Evolutionary conservation across 2,797 vertebrate species (phyloP), one percentile per base, ranked within the genome.

Genomic region (Amazona ochrocephala): DNA sequence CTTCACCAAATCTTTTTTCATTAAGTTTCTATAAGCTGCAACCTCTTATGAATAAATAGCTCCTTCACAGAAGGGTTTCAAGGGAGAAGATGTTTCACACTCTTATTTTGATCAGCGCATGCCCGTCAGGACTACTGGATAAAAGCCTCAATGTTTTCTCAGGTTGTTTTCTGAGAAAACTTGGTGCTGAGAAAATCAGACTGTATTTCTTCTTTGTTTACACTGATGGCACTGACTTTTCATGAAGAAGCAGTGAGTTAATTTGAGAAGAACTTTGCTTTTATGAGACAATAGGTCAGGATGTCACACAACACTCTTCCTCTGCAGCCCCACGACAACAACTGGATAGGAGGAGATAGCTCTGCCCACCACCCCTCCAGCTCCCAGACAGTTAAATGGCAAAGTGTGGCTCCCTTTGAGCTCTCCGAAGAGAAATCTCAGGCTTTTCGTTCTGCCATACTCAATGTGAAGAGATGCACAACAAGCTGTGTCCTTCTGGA

Each of bases 281-380:
- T 84, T 77, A 56, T 68, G 75, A 54, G 90, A 95, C 93, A 77
- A 65, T 83, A 94, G 90, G 96, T 95, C 95, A 96, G 84, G 56
- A 90, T 95, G 95, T 96, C 94, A 90, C n/a, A 48, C 56, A 93
- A 73, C 94, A 94, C 86, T 95, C 90, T 97, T 95, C 95, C 94
- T 95, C 56, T 90, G n/a, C n/a, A 87, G 61, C 44, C 60, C 48
- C 39, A 58, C 1, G 3, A 84, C 73, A 94, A 76, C 82, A 87
- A 19, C 34, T 79, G 71, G 48, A 15, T 41, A 60, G 65, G 48
- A 91, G 61, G n/a, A 87, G 80, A 64, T 77, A 80, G 34, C 29
- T 86, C 58, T 53, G 64, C 58, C 37, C 18, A 3, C 34, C 9
- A 48, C 34, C 32, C 41, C 48, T 85, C 24, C 39, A 56, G 39